phyloP scores from a whole-genome alignment of 2,113 vertebrate species.

The Syrmaticus mikado region DNA sequence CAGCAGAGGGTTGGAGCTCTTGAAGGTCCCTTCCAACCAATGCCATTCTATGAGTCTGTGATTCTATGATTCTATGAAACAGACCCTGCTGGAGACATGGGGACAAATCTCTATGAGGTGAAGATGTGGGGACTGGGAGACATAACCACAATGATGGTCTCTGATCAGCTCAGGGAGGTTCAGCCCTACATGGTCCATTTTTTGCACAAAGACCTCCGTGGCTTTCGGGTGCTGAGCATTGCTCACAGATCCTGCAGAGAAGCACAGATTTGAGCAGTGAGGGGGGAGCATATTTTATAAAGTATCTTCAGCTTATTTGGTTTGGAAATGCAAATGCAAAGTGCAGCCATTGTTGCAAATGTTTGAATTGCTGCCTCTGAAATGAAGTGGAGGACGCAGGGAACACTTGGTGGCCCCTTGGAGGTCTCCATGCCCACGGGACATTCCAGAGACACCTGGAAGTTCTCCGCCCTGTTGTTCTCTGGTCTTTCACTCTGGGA shows the following conservation, averaged over 20 bases:
- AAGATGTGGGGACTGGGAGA: background rate
- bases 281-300: background rate
- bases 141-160: background rate
- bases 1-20: no score
- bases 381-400: background rate
- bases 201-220: background rate
- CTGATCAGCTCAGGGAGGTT: background rate
- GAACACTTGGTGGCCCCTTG: background rate
- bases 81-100: background rate
- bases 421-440: background rate
- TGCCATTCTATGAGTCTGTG: no score
- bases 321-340: background rate
- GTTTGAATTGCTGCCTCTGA: background rate
- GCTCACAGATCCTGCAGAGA: background rate
- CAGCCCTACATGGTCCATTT: background rate
- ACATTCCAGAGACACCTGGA: background rate
- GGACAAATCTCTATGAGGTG: background rate
- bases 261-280: background rate
- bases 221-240: background rate
- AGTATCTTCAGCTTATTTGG: background rate
- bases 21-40: no score
- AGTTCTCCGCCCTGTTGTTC: background rate
- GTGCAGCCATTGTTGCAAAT: background rate
- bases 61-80: no score
- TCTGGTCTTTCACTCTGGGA: background rate